Evolutionary conservation across 2,797 vertebrate genomes (phyloP), one percentile per base, ranked within the genome.

Genomic region (Artibeus jamaicensis): DNA sequence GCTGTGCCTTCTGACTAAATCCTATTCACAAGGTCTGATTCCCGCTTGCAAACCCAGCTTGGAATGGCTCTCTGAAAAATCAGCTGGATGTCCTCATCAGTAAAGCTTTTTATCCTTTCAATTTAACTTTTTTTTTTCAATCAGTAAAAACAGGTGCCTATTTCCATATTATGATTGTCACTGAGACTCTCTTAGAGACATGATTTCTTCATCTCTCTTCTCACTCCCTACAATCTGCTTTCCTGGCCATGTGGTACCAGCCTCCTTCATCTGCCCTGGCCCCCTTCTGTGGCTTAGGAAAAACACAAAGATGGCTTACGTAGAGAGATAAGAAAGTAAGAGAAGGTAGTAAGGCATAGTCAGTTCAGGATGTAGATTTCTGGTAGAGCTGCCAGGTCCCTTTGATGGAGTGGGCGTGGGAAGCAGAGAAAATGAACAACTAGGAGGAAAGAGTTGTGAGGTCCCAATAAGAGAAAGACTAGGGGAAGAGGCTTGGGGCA

Each of bases 1-100:
- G 73, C 90, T 98, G 96, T 97, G 76, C 65, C 86, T 24, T 97
- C 86, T 55, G 53, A 94, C 76, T 92, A 77, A 84, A 39, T 18
- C 37, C 65, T 89, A 42, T 70, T 15, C 71, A 94, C 89, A 50
- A 22, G 0, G 4, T 32, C 81, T 95, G 1, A 12, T 96, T 73
- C 39, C 88, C 68, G 4, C 95, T 34, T n/a, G 11, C 83, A 78
- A 95, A 79, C 83, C 44, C 91, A 55, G 93, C 77, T 94, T 95
- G 91, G 29, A 88, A 78, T 79, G 71, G 94, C 95, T 89, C 96
- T 55, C 0, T 6, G 4, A 24, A 55, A 92, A 96, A 79, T 89
- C 93, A 62, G 34, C 92, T 82, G 82, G 21, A 4, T 9, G 37
- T 26, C 93, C 95, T 97, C 95, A 96, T 53, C 67, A 39, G 84